Evolutionary conservation across 2,888 invertebrate species (phyloP).

Genomic region (Dioctria linearis): DNA sequence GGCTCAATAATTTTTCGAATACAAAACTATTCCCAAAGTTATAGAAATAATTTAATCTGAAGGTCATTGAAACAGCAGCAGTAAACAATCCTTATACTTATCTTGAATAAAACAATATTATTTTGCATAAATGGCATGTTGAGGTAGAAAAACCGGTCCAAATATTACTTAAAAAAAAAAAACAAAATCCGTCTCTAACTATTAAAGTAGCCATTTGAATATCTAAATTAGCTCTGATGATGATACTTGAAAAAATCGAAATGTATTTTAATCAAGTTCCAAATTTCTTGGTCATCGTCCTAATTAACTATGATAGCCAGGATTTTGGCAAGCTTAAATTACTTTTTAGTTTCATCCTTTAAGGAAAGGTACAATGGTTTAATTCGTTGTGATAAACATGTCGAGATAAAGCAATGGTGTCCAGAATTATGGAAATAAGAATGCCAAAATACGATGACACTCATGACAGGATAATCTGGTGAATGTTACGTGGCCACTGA

Average conservation of each 20-base stretch:
- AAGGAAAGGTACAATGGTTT: not conserved
- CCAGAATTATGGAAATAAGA: conserved; percentile 39
- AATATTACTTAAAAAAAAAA: not conserved
- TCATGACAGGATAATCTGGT: conserved; percentile 33
- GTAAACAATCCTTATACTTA: conserved; percentile 27
- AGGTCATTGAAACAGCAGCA: too few species aligned
- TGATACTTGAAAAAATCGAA: not conserved
- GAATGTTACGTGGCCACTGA: not conserved
- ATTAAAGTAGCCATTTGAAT: conserved; percentile 5
- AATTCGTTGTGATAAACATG: conserved; percentile 32
- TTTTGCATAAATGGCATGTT: not conserved
- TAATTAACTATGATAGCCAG: not conserved
- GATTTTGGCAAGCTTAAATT: not conserved
- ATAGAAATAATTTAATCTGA: too few species aligned
- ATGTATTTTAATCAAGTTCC: not conserved
- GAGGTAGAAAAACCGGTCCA: conserved; percentile 15
- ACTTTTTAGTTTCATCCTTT: too few species aligned
- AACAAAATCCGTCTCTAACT: conserved; percentile 8
- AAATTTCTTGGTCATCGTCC: conserved; percentile 29
- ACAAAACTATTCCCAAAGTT: too few species aligned
- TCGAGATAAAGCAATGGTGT: conserved; percentile 18
- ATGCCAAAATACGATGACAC: conserved; percentile 25
- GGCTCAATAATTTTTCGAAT: too few species aligned
- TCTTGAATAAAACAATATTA: conserved; percentile 11
- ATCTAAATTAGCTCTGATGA: not conserved